Percentiles rank a stretch among this genome's conserved stretches.
Evolutionary conservation across 2,113 vertebrate genomes (phyloP).

Genomic region (Brachirus orientalis): DNA sequence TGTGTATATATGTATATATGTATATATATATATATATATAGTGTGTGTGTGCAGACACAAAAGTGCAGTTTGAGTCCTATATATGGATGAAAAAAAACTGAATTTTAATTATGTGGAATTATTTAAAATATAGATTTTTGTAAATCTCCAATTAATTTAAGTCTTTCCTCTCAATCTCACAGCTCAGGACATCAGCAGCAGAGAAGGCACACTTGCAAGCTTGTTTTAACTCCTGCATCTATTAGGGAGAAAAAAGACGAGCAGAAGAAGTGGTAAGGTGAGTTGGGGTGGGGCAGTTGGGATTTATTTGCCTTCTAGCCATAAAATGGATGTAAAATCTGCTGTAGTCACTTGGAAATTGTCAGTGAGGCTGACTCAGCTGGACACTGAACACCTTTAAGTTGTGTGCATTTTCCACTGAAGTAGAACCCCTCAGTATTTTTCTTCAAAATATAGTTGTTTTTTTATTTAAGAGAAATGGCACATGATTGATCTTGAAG

Average conservation of each 20-base stretch:
- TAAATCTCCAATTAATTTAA: constrained; percentile 5
- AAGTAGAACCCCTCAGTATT: constrained; percentile 3
- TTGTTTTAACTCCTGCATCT: constrained; percentile 23
- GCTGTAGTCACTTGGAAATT: constrained; percentile 52
- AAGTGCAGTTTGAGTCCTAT: not conserved
- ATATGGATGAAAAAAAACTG: not conserved
- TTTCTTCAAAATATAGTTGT: not conserved
- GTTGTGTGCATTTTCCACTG: constrained; percentile 25
- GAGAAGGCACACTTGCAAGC: not conserved
- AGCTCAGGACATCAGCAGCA: not conserved
- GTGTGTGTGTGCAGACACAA: not conserved
- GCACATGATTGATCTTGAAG: too few relatives aligned
- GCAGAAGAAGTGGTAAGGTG: constrained; percentile 14
- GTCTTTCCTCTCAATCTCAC: constrained; percentile 4
- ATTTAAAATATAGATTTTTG: not conserved
- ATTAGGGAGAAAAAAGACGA: constrained; percentile 15
- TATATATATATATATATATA: too few relatives aligned
- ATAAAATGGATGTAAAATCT: constrained; percentile 61
- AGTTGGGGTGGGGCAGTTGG: constrained; percentile 31
- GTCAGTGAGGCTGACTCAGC: constrained; percentile 46
- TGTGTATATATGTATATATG: too few relatives aligned
- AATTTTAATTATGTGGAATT: not conserved
- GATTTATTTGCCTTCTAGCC: constrained; percentile 48
- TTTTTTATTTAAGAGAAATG: not conserved
- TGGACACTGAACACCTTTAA: not conserved